Conservation (phyloP, 92 coral and sea anemone genomes). For the Galaxea fascicularis region DNA sequence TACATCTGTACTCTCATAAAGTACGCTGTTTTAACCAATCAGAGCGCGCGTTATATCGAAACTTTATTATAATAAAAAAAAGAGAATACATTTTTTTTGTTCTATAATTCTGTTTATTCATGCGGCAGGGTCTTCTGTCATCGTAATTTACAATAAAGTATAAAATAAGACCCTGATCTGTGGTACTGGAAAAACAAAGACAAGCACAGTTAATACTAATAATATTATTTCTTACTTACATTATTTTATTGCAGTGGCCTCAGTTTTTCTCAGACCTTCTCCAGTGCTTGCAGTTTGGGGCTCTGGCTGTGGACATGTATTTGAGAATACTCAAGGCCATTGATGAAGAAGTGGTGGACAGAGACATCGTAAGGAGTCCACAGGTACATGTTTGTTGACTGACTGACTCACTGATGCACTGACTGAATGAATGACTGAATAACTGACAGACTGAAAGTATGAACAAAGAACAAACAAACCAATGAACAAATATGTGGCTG, state of each 20-base stretch:
- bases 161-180: too few species aligned
- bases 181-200: neutral
- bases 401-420: neutral
- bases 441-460: too few species aligned
- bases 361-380: conserved; percentile 81
- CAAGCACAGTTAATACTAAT: neutral
- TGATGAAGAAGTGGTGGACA: conserved; percentile 93
- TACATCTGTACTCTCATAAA: too few species aligned
- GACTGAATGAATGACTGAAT: neutral
- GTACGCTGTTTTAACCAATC: too few species aligned
- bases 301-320: conserved; percentile 91
- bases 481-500: too few species aligned
- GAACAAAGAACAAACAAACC: too few species aligned
- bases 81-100: too few species aligned
- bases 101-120: too few species aligned
- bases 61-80: too few species aligned
- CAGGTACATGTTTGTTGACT: conserved; percentile 55
- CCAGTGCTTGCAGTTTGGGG: conserved; percentile 84
- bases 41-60: too few species aligned
- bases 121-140: too few species aligned
- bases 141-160: too few species aligned
- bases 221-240: neutral
- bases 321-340: conserved; percentile 90
- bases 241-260: conserved; percentile 82
- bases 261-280: conserved; percentile 89